A percentile compares a stretch with the other conserved stretches of the same genome.
These are phyloP conservation scores for Osmerus eperlanus DNA, from an alignment of 2,113 vertebrate species.

Conservation along the genomic window DNA sequence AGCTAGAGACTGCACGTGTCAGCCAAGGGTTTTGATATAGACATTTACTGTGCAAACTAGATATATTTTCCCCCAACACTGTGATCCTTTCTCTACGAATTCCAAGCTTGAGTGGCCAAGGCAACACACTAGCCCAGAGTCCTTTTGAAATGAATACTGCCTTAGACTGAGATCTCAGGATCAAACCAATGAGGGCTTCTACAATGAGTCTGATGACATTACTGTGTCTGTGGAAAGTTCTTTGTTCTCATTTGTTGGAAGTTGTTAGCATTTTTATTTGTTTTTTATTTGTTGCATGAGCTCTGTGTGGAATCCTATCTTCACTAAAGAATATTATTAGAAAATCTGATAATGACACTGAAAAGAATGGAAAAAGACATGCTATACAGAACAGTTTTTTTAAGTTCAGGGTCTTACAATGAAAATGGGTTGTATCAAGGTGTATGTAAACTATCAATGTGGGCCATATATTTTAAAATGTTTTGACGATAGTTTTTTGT, in stretches of 20 bases:
- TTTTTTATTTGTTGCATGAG: background rate
- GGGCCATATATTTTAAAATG: conserved; percentile 33
- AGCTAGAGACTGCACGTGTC: conserved; percentile 14
- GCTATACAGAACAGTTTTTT: conserved; percentile 25
- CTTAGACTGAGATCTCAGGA: conserved; percentile 72
- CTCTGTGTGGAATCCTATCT: background rate
- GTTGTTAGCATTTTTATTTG: conserved; percentile 16
- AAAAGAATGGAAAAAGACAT: background rate
- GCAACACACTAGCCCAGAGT: conserved; percentile 38
- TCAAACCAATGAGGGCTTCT: conserved; percentile 68
- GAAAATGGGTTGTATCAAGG: conserved; percentile 20
- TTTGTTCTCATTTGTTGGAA: conserved; percentile 33
- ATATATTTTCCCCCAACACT: conserved; percentile 50
- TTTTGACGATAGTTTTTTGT: background rate
- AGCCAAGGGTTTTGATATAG: conserved; percentile 34
- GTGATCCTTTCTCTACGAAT: conserved; percentile 40
- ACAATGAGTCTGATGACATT: conserved; percentile 49
- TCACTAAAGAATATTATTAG: background rate
- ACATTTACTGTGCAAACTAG: conserved; percentile 13
- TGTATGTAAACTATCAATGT: conserved; percentile 43
- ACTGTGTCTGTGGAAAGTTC: conserved; percentile 46
- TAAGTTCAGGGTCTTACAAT: conserved; percentile 15
- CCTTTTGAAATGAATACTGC: conserved; percentile 61
- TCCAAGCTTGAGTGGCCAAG: conserved; percentile 25
- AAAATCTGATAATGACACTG: background rate